Base-by-base conservation (phyloP, 2,888 invertebrate species). In the Drosophila birchii region DNA sequence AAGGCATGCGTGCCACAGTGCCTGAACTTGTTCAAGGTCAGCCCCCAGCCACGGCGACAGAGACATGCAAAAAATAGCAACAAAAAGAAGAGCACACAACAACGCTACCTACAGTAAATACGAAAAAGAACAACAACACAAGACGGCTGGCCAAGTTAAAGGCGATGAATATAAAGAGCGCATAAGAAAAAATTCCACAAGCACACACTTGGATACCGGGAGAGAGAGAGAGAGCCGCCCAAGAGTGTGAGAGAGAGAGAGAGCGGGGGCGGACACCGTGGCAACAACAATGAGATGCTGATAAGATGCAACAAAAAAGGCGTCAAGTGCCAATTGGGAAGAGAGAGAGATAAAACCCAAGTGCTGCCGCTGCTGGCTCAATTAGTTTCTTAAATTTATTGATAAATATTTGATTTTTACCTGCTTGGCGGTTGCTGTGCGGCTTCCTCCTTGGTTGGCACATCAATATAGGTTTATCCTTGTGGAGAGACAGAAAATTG, bases 1-100 rank as follows among this genome's bases (percentile, higher is more conserved):
- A 36, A 67, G 38, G 51, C 59, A 72, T 72, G 69, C 69, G 61
- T 61, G 72, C 60, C 67, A 68, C 67, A 49, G 67, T 68, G 67
- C 74, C 87, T 85, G 88, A 87, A 89, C 86, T 84, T 85, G 78
- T 81, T 87, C 89, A 84, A 84, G 84, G 84, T 89, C 88, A 81
- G 74, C 47, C 39, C 64, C n/a, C 55, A 45, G 60, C 53, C 66
- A 63, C 66, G 56, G 56, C 77, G 51, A 64, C 66, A 59, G 51
- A 74, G 54, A 64, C 82, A 87, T 81, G 87, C 87, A 85, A 79
- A 81, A 62, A 53, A 38, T 6, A 32, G 14, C 38, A 53, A 51
- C 20, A 54, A 45, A 54, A 45, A 41, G 34, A 60, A 67, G 58
- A 64, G 47, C 70, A 47, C 38, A 26, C 45, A 16, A 20, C 53